These are phyloP conservation scores for Lepidostoma basale DNA, from an alignment of 1,140 invertebrate species.

Conservation along the genomic window DNA sequence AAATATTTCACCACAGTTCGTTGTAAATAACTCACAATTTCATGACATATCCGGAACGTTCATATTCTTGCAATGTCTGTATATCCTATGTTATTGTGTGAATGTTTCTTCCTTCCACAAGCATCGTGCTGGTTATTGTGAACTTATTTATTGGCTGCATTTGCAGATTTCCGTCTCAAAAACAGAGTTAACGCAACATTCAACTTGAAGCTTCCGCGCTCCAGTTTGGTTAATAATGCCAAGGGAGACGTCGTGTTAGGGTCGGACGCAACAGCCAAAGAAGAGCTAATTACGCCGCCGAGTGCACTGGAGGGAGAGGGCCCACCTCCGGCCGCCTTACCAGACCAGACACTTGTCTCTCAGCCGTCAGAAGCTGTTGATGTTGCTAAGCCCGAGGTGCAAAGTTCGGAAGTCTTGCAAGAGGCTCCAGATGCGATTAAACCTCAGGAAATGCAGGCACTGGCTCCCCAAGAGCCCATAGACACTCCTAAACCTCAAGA, in stretches of 20 bases:
- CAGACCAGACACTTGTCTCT: neutral
- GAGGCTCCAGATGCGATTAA: neutral
- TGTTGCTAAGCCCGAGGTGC: neutral
- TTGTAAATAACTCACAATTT: too few species aligned
- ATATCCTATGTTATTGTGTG: neutral
- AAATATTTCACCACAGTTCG: slow-evolving; percentile 5
- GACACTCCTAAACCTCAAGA: neutral
- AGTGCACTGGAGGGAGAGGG: slow-evolving; percentile 51
- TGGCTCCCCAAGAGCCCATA: neutral
- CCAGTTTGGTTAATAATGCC: slow-evolving; percentile 48
- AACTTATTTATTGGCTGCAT: slow-evolving; percentile 35
- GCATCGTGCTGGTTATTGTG: neutral
- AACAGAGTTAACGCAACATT: slow-evolving; percentile 57
- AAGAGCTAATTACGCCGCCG: slow-evolving; percentile 49
- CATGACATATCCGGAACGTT: too few species aligned
- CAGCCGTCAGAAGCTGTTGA: neutral
- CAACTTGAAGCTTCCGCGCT: slow-evolving; percentile 54
- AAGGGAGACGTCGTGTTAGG: slow-evolving; percentile 52
- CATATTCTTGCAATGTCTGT: neutral
- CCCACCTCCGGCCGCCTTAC: neutral
- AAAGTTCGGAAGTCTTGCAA: neutral
- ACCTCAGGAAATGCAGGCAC: neutral
- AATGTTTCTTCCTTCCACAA: slow-evolving; percentile 7
- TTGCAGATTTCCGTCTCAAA: slow-evolving; percentile 54
- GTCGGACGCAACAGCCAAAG: neutral